Base-by-base conservation (phyloP, 2,113 vertebrate species). In the Pelmatolapia mariae region DNA sequence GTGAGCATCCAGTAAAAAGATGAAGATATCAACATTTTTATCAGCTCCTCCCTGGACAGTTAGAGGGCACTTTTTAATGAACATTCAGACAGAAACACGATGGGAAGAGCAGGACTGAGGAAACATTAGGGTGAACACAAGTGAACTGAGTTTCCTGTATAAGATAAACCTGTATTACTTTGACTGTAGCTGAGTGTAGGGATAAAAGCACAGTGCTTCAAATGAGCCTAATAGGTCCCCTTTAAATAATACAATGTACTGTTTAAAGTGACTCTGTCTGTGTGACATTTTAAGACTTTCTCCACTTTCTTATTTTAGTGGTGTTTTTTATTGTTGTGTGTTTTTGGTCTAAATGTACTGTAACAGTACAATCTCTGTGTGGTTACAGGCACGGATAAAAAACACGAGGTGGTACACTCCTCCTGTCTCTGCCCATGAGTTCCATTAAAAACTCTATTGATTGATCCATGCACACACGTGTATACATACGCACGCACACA, bases 381-480 rank as follows among this genome's bases (percentile, higher is more conserved):
- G n/a, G 24, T 73, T 29, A 43, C 5, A 5, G 12, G 26, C 38
- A 88, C 40, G 82, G 92, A 91, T 95, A 90, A 94, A 81, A 95
- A 94, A 94, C 94, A 93, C 90, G 89, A 90, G 89, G 82, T 80
- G 88, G 57, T 87, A 86, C 88, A 29, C 73, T 81, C 59, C 50
- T 80, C 22, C 52, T 43, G 59, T 86, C 85, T 92, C 78, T 89
- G 85, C 90, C 84, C 52, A 89, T 91, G 85, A 93, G 87, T 95
- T 93, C 89, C 94, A 96, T 95, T 96, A 95, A 95, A 81, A 94
- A 93, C 80, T 83, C 81, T 92, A 95, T 95, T 52, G 94, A 96
- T 95, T 90, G 78, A 84, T 56, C 83, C 85, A 82, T 54, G 83
- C 78, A 73, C 63, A 47, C 89, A 76, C 16, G 13, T 43, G 22